A percentile compares a stretch with the other conserved stretches of the same genome.
Evolutionary conservation across 2,888 invertebrate species (phyloP).

Genomic region (Melipona bicolor): DNA sequence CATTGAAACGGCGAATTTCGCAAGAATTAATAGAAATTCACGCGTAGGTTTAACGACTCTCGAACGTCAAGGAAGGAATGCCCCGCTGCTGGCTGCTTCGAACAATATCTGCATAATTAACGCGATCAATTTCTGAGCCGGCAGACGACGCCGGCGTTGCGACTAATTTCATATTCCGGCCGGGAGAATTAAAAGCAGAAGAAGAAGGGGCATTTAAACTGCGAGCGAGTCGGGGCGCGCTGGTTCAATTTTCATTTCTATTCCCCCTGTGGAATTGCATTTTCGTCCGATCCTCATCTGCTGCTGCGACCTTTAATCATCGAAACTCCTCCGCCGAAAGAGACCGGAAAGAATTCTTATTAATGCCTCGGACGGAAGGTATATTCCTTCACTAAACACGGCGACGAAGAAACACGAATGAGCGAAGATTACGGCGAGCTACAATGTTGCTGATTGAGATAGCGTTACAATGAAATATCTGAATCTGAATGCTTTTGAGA

Average conservation of each 20-base stretch:
- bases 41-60: conserved; percentile 34
- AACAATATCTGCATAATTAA: conserved; percentile 61
- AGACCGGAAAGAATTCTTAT: neutral
- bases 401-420: no score
- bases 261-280: conserved; percentile 28
- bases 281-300: conserved; percentile 1
- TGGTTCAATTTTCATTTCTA: conserved; percentile 45
- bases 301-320: conserved; percentile 17
- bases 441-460: neutral
- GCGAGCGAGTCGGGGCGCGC: conserved; percentile 7
- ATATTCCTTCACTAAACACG: neutral
- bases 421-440: no score
- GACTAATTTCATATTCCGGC: conserved; percentile 62
- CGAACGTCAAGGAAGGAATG: conserved; percentile 22
- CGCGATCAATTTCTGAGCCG: conserved; percentile 45
- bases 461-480: neutral
- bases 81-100: conserved; percentile 6
- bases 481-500: no score
- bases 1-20: conserved; percentile 36
- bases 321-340: neutral
- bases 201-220: conserved; percentile 16
- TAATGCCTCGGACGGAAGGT: neutral
- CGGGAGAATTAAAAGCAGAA: conserved; percentile 41
- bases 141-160: conserved; percentile 7
- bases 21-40: conserved; percentile 51